Base-by-base conservation (phyloP, 2,797 vertebrate genomes). In the Zalophus californianus region DNA sequence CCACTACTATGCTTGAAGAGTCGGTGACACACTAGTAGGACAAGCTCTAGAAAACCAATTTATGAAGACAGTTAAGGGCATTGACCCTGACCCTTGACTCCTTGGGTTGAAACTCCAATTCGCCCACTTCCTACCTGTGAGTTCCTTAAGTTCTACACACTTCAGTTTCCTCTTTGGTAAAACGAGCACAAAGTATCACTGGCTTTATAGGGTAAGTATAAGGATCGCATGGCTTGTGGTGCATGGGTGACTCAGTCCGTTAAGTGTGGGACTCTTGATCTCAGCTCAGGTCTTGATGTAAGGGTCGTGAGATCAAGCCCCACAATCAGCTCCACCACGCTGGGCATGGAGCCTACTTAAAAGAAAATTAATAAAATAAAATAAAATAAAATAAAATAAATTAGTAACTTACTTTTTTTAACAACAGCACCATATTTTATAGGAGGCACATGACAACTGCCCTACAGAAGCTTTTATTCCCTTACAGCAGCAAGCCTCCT, bases 351-450 rank as follows among this genome's bases (percentile, higher is more conserved):
- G 29, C 2, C 62, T 16, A 15, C 62, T 7, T 16, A 32, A 64
- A 32, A 64, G 62, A 16, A 32, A 64, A 64, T 64, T n/a, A 64
- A 32, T 64, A 64, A 64, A 60, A 58, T 25, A 27, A 27, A 60
- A 60, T 58, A 9, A 58, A 58, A 58, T 58, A 23, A 58, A 21
- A 58, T 23, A 58, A 25, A 58, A 58, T 12, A 60, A 9, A 44
- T 4, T 25, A n/a, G 44, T 38, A 20, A 25, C 2, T 12, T 11
- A 10, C 8, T 38, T 2, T 35, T 62, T 44, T 21, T 20, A 77
- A 27, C 50, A 48, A 14, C 8, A 5, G 7, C 12, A 14, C 6
- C 0, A 0, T 2, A 12, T 18, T 89, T 35, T 29, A 15, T 4
- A 68, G 38, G 48, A 14, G 58, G 23, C 73, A 23, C 9, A 7